These are phyloP conservation scores for Chrysomallon squamiferum DNA, from an alignment of 1,140 invertebrate genomes.

Conservation along the genomic window DNA sequence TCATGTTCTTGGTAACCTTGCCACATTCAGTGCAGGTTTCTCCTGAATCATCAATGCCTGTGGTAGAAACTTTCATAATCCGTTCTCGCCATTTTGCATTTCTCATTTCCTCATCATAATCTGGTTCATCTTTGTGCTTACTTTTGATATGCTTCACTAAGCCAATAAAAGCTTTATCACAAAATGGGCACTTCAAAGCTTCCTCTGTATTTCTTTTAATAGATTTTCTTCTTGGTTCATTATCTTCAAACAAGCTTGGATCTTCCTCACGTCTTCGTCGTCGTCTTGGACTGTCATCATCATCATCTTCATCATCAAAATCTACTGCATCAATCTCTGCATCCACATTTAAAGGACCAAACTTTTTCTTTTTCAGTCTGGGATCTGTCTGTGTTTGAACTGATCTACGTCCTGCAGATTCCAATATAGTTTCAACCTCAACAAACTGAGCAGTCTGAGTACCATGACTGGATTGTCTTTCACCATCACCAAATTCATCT, in stretches of 20 bases:
- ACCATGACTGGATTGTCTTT: conserved; percentile 7
- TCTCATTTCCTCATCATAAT: conserved; percentile 59
- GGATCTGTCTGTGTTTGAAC: conserved; percentile 59
- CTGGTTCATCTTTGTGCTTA: conserved; percentile 55
- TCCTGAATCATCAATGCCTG: conserved; percentile 49
- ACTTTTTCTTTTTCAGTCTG: conserved; percentile 55
- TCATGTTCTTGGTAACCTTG: conserved; percentile 57
- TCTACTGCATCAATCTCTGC: conserved; percentile 36
- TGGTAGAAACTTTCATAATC: conserved; percentile 59
- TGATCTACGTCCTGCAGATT: conserved; percentile 47
- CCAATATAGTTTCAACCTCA: conserved; percentile 55
- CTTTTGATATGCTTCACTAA: conserved; percentile 59
- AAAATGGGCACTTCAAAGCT: conserved; percentile 59
- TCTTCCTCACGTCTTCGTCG: conserved; percentile 45
- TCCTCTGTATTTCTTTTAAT: conserved; percentile 56
- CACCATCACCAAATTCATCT: conserved; percentile 15
- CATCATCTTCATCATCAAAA: conserved; percentile 32
- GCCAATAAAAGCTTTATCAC: conserved; percentile 59
- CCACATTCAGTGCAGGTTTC: conserved; percentile 57
- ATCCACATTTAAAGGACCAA: conserved; percentile 51
- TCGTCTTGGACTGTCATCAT: conserved; percentile 31
- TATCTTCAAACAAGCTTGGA: conserved; percentile 53
- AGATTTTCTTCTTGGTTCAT: conserved; percentile 49
- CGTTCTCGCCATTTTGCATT: conserved; percentile 60
- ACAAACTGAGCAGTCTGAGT: conserved; percentile 52